Evolutionary conservation across 2,113 vertebrate genomes (phyloP).

Genomic region (Oncorhynchus mykiss): DNA sequence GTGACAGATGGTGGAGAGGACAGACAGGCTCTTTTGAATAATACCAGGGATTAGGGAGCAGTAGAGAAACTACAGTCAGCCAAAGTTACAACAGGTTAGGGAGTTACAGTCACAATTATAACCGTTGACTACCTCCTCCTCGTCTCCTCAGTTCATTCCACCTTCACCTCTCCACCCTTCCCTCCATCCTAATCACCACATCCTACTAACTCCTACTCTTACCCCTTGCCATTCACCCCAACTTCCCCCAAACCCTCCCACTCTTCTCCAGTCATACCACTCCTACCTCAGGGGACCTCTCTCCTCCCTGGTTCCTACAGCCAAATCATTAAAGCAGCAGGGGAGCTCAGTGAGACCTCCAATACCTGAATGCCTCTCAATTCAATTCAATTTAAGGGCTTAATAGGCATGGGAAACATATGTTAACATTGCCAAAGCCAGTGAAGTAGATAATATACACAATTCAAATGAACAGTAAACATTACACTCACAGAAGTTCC

Average conservation of each 20-base stretch:
- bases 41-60: constrained; percentile 39
- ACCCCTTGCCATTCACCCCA: no score
- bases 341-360: neutral
- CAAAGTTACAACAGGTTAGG: no score
- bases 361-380: constrained; percentile 17
- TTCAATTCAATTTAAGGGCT: no score
- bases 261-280: no score
- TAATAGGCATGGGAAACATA: no score
- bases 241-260: no score
- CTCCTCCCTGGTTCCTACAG: neutral
- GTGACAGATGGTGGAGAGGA: constrained; percentile 60
- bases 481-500: no score
- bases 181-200: neutral
- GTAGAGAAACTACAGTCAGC: neutral
- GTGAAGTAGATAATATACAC: no score
- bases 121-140: constrained; percentile 33
- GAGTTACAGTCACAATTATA: neutral
- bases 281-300: no score
- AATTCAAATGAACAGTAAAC: no score
- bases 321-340: neutral
- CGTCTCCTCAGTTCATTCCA: constrained; percentile 44
- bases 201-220: constrained; percentile 1
- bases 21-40: constrained; percentile 45
- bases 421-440: no score
- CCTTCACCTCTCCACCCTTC: constrained; percentile 13